These are phyloP conservation scores for Araneus ventricosus DNA, from an alignment of 1,140 invertebrate species.

Conservation along the genomic window DNA sequence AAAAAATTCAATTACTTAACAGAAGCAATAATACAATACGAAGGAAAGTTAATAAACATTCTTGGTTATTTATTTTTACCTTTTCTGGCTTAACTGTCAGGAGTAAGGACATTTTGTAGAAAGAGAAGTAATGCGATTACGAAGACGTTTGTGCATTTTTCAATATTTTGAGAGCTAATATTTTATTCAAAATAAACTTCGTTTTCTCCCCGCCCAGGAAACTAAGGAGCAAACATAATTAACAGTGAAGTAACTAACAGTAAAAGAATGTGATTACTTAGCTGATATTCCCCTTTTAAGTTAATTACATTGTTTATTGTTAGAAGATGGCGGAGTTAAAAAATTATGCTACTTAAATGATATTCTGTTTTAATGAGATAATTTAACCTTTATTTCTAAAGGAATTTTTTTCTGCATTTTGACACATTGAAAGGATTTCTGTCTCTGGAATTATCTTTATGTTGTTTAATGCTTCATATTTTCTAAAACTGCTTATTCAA, in stretches of 20 bases:
- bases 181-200: conserved; percentile 50
- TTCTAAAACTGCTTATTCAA: neutral
- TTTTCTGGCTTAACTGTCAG: neutral
- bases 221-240: conserved; percentile 32
- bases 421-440: neutral
- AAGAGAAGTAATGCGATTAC: conserved; percentile 16
- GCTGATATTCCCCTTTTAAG: neutral
- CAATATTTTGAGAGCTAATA: conserved; percentile 7
- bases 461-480: neutral
- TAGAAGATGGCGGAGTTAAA: neutral
- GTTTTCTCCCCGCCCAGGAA: too few relatives aligned
- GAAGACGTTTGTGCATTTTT: conserved; percentile 44
- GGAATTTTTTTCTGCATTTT: neutral
- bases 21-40: neutral
- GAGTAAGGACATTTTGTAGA: neutral
- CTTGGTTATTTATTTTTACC: conserved; percentile 12
- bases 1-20: conserved; percentile 41
- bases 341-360: neutral
- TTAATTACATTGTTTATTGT: conserved; percentile 37
- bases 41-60: conserved; percentile 28
- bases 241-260: neutral
- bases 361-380: conserved; percentile 20
- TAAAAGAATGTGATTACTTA: conserved; percentile 31
- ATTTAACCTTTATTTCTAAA: neutral
- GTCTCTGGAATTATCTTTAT: neutral